phyloP scores from a whole-genome alignment of 2,113 vertebrate genomes.

The Corythornis madagascariensis region DNA sequence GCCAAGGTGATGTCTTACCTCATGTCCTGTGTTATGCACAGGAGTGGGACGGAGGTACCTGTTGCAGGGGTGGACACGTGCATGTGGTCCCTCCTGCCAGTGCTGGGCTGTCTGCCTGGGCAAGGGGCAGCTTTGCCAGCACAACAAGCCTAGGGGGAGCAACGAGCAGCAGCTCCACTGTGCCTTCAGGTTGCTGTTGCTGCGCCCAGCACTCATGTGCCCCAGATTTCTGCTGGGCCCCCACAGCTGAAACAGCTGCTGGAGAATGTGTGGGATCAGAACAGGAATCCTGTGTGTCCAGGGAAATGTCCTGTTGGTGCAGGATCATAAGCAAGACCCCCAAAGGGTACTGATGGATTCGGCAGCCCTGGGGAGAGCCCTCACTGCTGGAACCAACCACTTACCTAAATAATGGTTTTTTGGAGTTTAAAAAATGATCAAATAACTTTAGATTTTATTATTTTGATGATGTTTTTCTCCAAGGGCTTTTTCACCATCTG shows the following conservation, averaged over 20 bases:
- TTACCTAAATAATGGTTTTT: not conserved
- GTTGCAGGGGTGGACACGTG: accelerated
- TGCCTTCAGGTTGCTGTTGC: not conserved
- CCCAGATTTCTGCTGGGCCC: not conserved
- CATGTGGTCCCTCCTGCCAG: not conserved
- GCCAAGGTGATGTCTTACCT: not conserved
- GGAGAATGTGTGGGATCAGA: not conserved
- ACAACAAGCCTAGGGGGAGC: not conserved
- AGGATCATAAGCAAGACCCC: not conserved
- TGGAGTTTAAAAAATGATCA: not conserved
- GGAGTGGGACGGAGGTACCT: not conserved
- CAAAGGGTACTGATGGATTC: not conserved
- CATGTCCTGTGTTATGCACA: accelerated
- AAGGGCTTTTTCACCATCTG: not conserved
- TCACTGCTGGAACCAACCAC: not conserved
- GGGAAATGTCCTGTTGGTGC: accelerated
- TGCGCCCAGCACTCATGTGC: accelerated
- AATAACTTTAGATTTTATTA: not conserved
- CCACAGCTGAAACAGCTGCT: not conserved
- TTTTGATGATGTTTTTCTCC: too few relatives aligned
- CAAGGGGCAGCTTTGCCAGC: not conserved
- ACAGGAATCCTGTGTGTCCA: not conserved
- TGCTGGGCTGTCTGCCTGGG: not conserved
- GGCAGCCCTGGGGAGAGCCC: not conserved
- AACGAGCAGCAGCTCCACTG: accelerated